Evolutionary conservation across 2,113 vertebrate genomes (phyloP), one percentile per base, ranked within the genome.

Genomic region (Ptilonorhynchus violaceus): DNA sequence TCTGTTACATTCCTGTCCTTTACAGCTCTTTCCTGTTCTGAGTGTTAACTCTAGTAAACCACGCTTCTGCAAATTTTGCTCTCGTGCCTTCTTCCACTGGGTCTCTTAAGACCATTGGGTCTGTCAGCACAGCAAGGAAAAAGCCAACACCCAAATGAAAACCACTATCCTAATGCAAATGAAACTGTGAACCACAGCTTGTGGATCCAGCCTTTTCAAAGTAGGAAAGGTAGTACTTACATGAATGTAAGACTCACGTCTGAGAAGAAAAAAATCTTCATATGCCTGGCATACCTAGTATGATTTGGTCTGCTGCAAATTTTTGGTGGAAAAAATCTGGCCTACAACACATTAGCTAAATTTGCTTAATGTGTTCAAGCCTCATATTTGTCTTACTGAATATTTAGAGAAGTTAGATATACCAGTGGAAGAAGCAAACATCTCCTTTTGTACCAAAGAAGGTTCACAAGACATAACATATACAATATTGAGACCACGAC

Each of bases 391-490:
- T 72, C 20, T n/a, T 53, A 42, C 3, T 67, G 17, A 74, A 13
- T 74, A 25, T 77, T 87, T 77, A 37, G 21, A 60, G n/a, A 92
- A 42, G 47, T 70, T 75, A 20, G 15, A 9, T 52, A 44, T 76
- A 83, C 97, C 96, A 93, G 96, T 97, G 97, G 96, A 98, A 98
- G 96, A 98, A 98, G 92, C 70, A 93, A 64, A 42, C 93, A 83
- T 96, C 81, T 95, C 90, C 74, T 97, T 90, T 87, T 95, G 86
- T 97, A 82, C 79, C 18, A 7, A 69, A 66, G 59, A 97, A 97
- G 94, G 96, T 83, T 97, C 97, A 98, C 97, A 97, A 98, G 97
- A 97, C 96, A 86, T 16, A 96, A 95, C 89, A 18, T 2, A 2
- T 92, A 35, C 4, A 25, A 47, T 89, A 89, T 30, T 68, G 58